A percentile compares a stretch with the other conserved stretches of the same genome.
Conservation (phyloP, 2,888 invertebrate species). For the Euclidia mi region DNA sequence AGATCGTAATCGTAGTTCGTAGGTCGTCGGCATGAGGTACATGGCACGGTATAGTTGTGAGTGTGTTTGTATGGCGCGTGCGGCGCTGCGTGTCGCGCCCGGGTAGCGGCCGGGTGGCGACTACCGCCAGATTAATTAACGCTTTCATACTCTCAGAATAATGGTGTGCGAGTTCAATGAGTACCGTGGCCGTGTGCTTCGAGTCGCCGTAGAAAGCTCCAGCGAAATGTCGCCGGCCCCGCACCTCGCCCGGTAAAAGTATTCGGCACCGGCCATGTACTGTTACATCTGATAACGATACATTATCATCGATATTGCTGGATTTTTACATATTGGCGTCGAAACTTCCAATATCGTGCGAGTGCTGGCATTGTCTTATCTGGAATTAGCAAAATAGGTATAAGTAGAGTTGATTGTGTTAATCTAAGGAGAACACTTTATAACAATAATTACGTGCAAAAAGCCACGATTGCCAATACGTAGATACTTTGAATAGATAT, state of each 20-base stretch:
- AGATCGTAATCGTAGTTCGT: constrained; percentile 78
- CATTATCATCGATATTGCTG: constrained; percentile 79
- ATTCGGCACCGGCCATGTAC: constrained; percentile 67
- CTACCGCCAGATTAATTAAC: constrained; percentile 67
- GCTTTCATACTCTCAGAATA: constrained; percentile 65
- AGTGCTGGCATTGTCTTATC: constrained; percentile 80
- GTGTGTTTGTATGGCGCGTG: constrained; percentile 38
- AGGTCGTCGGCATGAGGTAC: constrained; percentile 80
- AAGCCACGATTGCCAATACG: constrained; percentile 35
- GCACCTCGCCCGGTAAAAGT: constrained; percentile 67
- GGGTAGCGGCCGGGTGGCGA: constrained; percentile 53
- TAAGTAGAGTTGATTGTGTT: constrained; percentile 53
- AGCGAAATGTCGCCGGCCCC: constrained; percentile 51
- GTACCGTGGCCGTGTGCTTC: constrained; percentile 55
- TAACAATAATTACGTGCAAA: constrained; percentile 24
- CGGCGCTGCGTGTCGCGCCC: constrained; percentile 55
- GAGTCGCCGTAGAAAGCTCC: constrained; percentile 77
- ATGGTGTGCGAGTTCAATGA: constrained; percentile 67
- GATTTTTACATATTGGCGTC: constrained; percentile 63
- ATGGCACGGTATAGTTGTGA: constrained; percentile 32
- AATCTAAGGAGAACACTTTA: constrained; percentile 39
- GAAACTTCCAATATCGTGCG: constrained; percentile 72
- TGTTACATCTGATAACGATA: constrained; percentile 82
- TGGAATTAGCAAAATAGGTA: constrained; percentile 63
- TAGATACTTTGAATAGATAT: constrained; percentile 24